phyloP scores from a whole-genome alignment of 2,797 vertebrate genomes.

The Avahi laniger region DNA sequence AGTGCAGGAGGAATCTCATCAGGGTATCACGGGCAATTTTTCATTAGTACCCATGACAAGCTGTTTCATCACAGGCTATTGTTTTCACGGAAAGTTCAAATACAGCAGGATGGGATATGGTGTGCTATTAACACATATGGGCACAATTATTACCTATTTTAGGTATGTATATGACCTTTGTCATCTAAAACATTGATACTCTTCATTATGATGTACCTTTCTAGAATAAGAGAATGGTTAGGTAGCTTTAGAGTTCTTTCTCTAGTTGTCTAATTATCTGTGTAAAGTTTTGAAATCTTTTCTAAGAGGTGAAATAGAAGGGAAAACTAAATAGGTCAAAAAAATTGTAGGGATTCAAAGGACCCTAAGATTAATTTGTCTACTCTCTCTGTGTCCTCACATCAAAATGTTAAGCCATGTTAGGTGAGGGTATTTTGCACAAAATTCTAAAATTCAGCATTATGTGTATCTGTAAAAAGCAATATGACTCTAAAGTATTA shows the following conservation, averaged over 20 bases:
- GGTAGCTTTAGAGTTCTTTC: conserved; percentile 9
- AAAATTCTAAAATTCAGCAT: conserved; percentile 44
- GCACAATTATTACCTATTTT: conserved; percentile 32
- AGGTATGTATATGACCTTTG: conserved; percentile 42
- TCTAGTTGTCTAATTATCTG: conserved; percentile 55
- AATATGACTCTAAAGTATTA: background rate
- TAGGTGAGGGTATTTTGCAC: conserved; percentile 1
- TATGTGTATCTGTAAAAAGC: background rate
- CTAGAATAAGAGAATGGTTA: conserved; percentile 42
- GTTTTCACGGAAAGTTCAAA: conserved; percentile 72
- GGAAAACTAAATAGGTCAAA: conserved; percentile 53
- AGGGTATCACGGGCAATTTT: conserved; percentile 46
- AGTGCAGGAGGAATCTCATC: conserved; percentile 49
- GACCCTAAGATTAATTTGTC: conserved; percentile 39
- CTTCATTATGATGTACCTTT: conserved; percentile 54
- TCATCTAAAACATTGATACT: conserved; percentile 41
- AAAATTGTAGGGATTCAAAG: conserved; percentile 42
- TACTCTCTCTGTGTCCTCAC: background rate
- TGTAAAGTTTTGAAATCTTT: conserved; percentile 65
- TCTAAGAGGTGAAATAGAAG: conserved; percentile 24
- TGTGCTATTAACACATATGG: background rate
- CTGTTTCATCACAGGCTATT: conserved; percentile 68
- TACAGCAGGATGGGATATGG: background rate
- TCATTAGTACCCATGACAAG: conserved; percentile 57
- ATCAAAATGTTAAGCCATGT: background rate